Evolutionary conservation across 2,888 invertebrate species (phyloP).

Genomic region (Tenthredo amoena): DNA sequence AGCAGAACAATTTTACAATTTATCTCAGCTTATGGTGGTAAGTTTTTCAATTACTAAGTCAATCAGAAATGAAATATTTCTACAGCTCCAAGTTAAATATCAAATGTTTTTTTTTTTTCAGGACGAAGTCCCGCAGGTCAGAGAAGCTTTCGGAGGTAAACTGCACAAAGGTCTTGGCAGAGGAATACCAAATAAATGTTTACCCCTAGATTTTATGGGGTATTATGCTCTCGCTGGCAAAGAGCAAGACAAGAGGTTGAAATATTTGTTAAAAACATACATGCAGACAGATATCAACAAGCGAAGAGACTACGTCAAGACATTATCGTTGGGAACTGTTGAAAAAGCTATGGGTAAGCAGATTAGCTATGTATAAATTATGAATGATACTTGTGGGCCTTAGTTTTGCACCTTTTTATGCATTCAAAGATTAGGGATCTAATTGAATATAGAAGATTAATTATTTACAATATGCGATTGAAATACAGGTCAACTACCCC

Average conservation of each 20-base stretch:
- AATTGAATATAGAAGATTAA: background rate
- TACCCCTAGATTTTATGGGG: conserved; percentile 98
- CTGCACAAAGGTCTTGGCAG: conserved; percentile 93
- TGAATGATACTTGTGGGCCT: conserved; percentile 28
- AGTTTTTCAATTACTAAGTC: conserved; percentile 74
- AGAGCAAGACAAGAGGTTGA: conserved; percentile 90
- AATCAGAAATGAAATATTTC: background rate
- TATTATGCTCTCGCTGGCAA: conserved; percentile 95
- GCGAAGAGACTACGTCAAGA: conserved; percentile 94
- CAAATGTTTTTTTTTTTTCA: conserved; percentile 70
- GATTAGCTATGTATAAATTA: background rate
- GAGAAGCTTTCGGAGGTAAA: conserved; percentile 93
- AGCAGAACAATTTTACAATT: conserved; percentile 95
- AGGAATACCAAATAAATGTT: conserved; percentile 92
- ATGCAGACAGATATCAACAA: conserved; percentile 93
- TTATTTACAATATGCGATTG: background rate
- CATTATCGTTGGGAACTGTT: conserved; percentile 85
- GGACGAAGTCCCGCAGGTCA: conserved; percentile 92
- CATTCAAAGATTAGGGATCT: background rate
- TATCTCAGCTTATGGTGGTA: conserved; percentile 94
- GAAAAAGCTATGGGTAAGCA: conserved; percentile 74
- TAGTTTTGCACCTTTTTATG: background rate
- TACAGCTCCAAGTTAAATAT: background rate
- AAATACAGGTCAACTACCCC: conserved; percentile 84
- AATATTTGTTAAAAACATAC: conserved; percentile 86